These are phyloP conservation scores for Pyrrhosoma nymphula DNA, from an alignment of 2,888 invertebrate genomes.

Conservation along the genomic window DNA sequence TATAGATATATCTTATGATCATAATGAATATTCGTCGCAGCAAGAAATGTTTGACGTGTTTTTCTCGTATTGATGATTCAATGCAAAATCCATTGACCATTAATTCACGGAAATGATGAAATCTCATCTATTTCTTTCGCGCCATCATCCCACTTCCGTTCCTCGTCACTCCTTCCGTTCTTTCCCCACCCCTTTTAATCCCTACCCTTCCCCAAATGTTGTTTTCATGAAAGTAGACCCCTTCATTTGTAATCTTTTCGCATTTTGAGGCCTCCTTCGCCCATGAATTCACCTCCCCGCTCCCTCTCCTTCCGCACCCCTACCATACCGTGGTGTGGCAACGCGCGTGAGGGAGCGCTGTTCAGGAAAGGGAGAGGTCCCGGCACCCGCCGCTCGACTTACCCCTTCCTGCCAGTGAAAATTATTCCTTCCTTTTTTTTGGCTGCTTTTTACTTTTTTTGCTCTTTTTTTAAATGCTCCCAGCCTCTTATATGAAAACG, in stretches of 20 bases:
- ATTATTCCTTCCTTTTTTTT: not conserved
- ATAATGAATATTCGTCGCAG: not conserved
- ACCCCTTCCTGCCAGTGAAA: not conserved
- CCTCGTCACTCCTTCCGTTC: not conserved
- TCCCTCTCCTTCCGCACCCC: not conserved
- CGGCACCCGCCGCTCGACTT: not conserved
- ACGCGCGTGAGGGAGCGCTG: too few species aligned
- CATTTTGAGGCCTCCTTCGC: not conserved
- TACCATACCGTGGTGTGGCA: not conserved
- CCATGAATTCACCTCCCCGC: not conserved
- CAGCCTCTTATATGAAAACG: not conserved
- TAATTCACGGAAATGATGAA: not conserved
- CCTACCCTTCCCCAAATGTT: not conserved
- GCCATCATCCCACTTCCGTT: not conserved
- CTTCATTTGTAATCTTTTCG: slow-evolving; percentile 1
- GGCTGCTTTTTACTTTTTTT: not conserved
- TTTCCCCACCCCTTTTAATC: not conserved
- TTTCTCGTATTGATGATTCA: not conserved
- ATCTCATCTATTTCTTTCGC: not conserved
- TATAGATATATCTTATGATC: too few species aligned
- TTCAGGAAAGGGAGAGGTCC: too few species aligned
- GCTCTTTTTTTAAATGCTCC: not conserved
- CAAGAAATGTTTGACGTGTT: not conserved
- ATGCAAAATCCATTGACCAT: not conserved
- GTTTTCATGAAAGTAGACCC: not conserved